A percentile compares a stretch with the other conserved stretches of the same genome.
These are phyloP conservation scores for Polyommatus icarus DNA, from an alignment of 2,888 invertebrate genomes.

Conservation along the genomic window DNA sequence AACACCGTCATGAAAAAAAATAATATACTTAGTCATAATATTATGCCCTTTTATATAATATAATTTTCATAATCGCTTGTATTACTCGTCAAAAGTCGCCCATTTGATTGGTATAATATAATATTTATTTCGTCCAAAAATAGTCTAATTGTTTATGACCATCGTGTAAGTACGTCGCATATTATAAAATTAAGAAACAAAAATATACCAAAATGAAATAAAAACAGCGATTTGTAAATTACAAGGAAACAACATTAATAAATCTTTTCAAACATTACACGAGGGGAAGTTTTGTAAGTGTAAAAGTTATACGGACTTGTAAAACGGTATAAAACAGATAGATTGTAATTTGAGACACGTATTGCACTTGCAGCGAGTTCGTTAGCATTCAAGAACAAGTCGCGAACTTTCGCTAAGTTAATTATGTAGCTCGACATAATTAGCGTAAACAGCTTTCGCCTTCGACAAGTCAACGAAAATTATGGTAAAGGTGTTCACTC, in stretches of 20 bases:
- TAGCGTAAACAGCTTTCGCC: constrained; percentile 37
- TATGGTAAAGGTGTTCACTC: not conserved
- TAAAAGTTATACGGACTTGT: constrained; percentile 25
- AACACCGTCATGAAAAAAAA: no score
- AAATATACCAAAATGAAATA: not conserved
- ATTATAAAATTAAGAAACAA: not conserved
- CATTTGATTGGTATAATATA: no score
- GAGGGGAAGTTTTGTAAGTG: constrained; percentile 7
- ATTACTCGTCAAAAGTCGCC: no score
- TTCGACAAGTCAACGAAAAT: constrained; percentile 10
- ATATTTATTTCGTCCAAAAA: no score
- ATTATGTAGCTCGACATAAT: constrained; percentile 42
- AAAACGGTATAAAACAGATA: constrained; percentile 36
- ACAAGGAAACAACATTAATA: not conserved
- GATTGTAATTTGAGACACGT: constrained; percentile 58
- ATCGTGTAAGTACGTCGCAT: no score
- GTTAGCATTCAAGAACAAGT: constrained; percentile 62
- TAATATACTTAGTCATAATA: no score
- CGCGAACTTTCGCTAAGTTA: constrained; percentile 52
- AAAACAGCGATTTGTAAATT: not conserved
- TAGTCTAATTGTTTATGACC: no score
- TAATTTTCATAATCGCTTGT: no score
- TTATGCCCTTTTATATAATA: no score
- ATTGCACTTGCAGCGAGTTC: constrained; percentile 58
- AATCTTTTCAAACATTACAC: constrained; percentile 15